phyloP scores from a whole-genome alignment of 92 coral and sea anemone species.

The Metridium senile region DNA sequence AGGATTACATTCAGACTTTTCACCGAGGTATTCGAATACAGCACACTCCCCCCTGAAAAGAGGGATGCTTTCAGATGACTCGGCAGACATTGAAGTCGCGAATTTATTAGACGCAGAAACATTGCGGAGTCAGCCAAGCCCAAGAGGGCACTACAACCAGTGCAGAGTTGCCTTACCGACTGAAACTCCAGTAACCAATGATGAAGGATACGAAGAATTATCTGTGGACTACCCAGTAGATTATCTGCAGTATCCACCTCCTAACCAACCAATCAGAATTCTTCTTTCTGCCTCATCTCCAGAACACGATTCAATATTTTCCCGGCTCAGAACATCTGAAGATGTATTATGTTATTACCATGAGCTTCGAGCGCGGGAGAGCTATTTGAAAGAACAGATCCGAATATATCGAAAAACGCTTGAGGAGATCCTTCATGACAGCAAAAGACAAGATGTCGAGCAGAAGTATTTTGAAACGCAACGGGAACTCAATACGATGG shows the following conservation, averaged over 20 bases:
- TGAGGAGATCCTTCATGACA: conserved; percentile 65
- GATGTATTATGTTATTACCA: conserved; percentile 15
- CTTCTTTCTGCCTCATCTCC: conserved; percentile 23
- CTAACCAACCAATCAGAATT: conserved; percentile 22
- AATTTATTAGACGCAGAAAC: conserved; percentile 37
- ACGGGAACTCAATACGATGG: conserved; percentile 68
- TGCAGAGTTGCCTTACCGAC: background rate
- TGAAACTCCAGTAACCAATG: background rate
- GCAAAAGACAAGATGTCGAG: conserved; percentile 83
- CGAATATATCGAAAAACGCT: conserved; percentile 69
- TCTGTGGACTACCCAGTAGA: conserved; percentile 41
- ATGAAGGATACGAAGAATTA: conserved; percentile 39
- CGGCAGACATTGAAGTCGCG: conserved; percentile 80
- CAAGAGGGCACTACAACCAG: background rate
- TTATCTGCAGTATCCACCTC: background rate
- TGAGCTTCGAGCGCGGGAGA: conserved; percentile 52
- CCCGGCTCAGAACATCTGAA: conserved; percentile 11
- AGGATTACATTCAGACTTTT: background rate
- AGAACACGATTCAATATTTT: conserved; percentile 18
- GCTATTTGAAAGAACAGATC: conserved; percentile 65
- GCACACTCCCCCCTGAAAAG: conserved; percentile 6
- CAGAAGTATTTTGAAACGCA: conserved; percentile 84
- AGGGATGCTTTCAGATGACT: conserved; percentile 69
- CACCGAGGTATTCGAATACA: background rate
- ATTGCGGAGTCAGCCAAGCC: background rate